Evolutionary conservation across 1,140 invertebrate species (phyloP).

Genomic region (Drosophila bipectinata): DNA sequence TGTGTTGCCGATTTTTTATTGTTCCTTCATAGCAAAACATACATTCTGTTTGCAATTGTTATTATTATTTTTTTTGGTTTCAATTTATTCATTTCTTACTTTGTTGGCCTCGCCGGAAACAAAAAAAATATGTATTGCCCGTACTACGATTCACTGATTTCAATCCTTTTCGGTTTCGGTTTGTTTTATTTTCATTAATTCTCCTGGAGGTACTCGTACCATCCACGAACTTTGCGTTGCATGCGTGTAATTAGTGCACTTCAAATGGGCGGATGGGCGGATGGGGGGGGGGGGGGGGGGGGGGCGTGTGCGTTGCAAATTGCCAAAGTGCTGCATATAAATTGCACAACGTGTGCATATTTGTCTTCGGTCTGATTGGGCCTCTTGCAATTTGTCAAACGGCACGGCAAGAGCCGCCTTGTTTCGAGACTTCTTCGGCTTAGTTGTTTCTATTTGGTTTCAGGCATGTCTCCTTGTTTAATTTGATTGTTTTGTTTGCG

Average conservation of each 20-base stretch:
- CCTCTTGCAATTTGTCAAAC: slow-evolving; percentile 38
- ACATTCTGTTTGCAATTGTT: slow-evolving; percentile 42
- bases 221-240: slow-evolving; percentile 26
- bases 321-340: slow-evolving; percentile 66
- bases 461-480: slow-evolving; percentile 18
- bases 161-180: slow-evolving; percentile 12
- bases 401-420: not conserved
- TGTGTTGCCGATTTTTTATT: slow-evolving; percentile 26
- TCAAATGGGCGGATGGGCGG: not conserved
- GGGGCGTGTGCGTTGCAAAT: slow-evolving; percentile 39
- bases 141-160: slow-evolving; percentile 10
- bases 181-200: slow-evolving; percentile 29
- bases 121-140: slow-evolving; percentile 2
- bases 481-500: slow-evolving; percentile 1
- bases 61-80: slow-evolving; percentile 45
- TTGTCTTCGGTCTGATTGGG: slow-evolving; percentile 59
- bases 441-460: slow-evolving; percentile 8
- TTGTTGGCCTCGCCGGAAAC: slow-evolving; percentile 8
- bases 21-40: slow-evolving; percentile 31
- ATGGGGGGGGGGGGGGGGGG: not conserved
- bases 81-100: slow-evolving; percentile 38
- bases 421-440: not conserved
- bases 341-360: slow-evolving; percentile 61
- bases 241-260: slow-evolving; percentile 66
- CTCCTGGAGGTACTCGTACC: not conserved